These are phyloP conservation scores for Drosophila kurseongensis DNA, from an alignment of 1,140 invertebrate species.

Conservation along the genomic window DNA sequence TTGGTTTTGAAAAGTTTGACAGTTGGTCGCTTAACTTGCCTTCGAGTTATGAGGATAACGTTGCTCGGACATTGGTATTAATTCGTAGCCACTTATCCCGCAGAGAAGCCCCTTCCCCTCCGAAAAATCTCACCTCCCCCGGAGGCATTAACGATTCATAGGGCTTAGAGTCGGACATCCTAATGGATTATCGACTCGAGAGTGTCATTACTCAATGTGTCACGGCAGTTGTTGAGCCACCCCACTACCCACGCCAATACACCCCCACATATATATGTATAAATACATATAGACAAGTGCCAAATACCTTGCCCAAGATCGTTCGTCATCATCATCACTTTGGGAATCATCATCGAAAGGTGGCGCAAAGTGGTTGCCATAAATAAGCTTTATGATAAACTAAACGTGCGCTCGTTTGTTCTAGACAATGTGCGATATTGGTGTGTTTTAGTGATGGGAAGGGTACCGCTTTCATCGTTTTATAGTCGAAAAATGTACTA, in stretches of 20 bases:
- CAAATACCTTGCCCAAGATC: constrained; percentile 13
- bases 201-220: constrained; percentile 74
- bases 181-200: constrained; percentile 64
- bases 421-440: constrained; percentile 11
- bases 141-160: constrained; percentile 51
- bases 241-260: not conserved
- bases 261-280: not conserved
- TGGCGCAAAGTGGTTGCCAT: constrained; percentile 59
- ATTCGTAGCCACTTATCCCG: constrained; percentile 11
- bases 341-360: constrained; percentile 31
- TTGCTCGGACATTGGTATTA: constrained; percentile 3
- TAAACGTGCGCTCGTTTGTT: constrained; percentile 69
- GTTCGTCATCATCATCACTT: constrained; percentile 26
- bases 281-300: not conserved
- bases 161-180: constrained; percentile 38
- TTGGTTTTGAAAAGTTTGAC: constrained; percentile 24
- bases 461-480: no score
- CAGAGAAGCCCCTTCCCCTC: no score
- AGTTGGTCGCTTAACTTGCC: constrained; percentile 13
- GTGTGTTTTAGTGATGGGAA: constrained; percentile 1
- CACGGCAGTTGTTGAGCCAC: constrained; percentile 32
- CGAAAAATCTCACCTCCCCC: not conserved
- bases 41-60: not conserved
- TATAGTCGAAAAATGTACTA: no score
- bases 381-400: constrained; percentile 63